A percentile compares a stretch with the other conserved stretches of the same genome.
These are phyloP conservation scores for Dasyprocta punctata DNA, from an alignment of 2,113 vertebrate genomes.

Conservation along the genomic window DNA sequence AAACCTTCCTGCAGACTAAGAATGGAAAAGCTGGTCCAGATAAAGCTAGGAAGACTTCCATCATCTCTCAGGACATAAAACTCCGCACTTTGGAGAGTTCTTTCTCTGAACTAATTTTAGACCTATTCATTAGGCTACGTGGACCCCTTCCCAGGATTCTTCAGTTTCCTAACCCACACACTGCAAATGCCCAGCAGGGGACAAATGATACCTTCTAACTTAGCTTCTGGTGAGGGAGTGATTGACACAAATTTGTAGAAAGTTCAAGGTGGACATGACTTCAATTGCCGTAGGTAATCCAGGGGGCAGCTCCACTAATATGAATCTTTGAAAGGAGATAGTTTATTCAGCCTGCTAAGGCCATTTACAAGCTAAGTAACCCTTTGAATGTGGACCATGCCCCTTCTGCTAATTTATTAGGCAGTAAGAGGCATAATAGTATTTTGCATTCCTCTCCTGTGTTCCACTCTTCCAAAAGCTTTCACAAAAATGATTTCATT, in stretches of 20 bases:
- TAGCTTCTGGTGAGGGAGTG: conserved; percentile 17
- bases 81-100: neutral
- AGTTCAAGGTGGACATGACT: neutral
- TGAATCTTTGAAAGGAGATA: neutral
- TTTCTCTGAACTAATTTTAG: neutral
- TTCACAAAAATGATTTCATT: conserved; percentile 40
- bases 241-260: neutral
- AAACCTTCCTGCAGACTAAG: neutral
- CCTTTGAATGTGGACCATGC: neutral
- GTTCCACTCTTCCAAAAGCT: neutral
- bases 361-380: neutral
- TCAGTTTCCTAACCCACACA: neutral
- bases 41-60: conserved; percentile 21
- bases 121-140: neutral
- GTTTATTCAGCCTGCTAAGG: neutral
- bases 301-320: neutral
- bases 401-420: neutral
- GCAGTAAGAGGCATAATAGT: neutral
- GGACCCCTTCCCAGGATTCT: neutral
- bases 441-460: neutral
- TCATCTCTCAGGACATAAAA: conserved; percentile 20
- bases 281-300: neutral
- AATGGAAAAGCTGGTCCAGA: neutral
- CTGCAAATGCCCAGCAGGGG: neutral
- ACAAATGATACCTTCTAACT: neutral